These are phyloP conservation scores for Aphelinus atriplicis DNA, from an alignment of 1,140 invertebrate genomes.

Conservation along the genomic window DNA sequence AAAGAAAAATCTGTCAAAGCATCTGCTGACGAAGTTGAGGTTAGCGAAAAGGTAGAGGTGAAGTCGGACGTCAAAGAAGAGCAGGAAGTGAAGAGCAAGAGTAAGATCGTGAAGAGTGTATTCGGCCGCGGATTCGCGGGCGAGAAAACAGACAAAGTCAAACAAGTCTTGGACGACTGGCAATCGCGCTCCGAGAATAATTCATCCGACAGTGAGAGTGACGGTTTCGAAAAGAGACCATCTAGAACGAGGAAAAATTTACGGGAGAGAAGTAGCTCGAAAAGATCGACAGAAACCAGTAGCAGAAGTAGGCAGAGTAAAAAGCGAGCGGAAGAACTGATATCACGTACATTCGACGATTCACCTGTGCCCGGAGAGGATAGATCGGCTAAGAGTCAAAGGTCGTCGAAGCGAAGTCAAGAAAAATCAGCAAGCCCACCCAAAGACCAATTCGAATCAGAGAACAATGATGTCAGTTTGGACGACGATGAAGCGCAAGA, in stretches of 20 bases:
- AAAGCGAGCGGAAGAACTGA: conserved; percentile 56
- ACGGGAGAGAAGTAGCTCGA: conserved; percentile 9
- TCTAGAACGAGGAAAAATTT: conserved; percentile 24
- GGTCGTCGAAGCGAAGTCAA: conserved; percentile 31
- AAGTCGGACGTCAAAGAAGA: conserved; percentile 42
- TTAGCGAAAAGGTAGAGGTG: conserved; percentile 51
- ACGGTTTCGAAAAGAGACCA: conserved; percentile 3
- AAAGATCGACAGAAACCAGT: background rate
- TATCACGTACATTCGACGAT: conserved; percentile 48
- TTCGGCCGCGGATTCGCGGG: conserved; percentile 58
- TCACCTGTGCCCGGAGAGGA: conserved; percentile 11
- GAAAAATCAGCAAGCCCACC: conserved; percentile 18
- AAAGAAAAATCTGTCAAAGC: conserved; percentile 31
- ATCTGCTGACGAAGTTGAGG: conserved; percentile 30
- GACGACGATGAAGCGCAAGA: background rate
- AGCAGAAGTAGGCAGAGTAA: conserved; percentile 57
- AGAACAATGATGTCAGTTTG: background rate
- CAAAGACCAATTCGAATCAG: conserved; percentile 27
- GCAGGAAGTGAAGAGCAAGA: conserved; percentile 49
- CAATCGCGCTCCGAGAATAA: conserved; percentile 58
- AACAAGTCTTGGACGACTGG: conserved; percentile 63
- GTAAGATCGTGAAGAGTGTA: conserved; percentile 61
- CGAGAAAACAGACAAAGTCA: conserved; percentile 59
- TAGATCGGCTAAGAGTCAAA: conserved; percentile 16
- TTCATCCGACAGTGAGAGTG: conserved; percentile 40